Percentiles rank a stretch among this genome's conserved stretches.
Evolutionary conservation across 2,113 vertebrate genomes (phyloP).

Genomic region (Oriolus oriolus): DNA sequence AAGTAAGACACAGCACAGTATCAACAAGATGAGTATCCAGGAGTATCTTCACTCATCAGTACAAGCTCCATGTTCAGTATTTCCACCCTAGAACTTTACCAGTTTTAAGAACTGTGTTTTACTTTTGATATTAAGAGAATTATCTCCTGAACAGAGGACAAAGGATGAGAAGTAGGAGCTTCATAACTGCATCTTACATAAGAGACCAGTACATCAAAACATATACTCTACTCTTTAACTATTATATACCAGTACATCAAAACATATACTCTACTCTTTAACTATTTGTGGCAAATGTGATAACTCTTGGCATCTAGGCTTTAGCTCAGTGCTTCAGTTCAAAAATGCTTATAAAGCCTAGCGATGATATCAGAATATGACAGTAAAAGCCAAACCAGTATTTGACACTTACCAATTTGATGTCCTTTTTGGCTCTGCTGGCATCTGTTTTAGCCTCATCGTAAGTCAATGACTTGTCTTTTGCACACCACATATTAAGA

Average conservation of each 20-base stretch:
- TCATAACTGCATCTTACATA: not conserved
- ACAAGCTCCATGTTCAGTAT: not conserved
- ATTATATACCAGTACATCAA: not conserved
- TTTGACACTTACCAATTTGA: slow-evolving; percentile 78
- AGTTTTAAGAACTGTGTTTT: not conserved
- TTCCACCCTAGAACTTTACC: not conserved
- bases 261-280: not conserved
- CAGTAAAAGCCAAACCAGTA: not conserved
- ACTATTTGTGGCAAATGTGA: not conserved
- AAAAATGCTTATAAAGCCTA: not conserved
- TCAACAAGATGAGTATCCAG: not conserved
- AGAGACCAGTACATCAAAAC: not conserved
- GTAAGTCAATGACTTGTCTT: slow-evolving; percentile 85
- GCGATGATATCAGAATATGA: not conserved
- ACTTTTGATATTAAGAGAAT: not conserved
- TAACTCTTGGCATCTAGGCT: not conserved
- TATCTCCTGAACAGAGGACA: not conserved
- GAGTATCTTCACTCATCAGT: not conserved
- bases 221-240: not conserved
- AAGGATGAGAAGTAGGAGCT: not conserved
- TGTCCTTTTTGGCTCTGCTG: slow-evolving; percentile 87
- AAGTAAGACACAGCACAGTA: not conserved
- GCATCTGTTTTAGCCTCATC: slow-evolving; percentile 90
- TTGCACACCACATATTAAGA: slow-evolving; percentile 94
- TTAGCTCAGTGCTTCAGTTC: not conserved